Conservation (phyloP, 2,113 vertebrate genomes). For the Aleadryas rufinucha region DNA sequence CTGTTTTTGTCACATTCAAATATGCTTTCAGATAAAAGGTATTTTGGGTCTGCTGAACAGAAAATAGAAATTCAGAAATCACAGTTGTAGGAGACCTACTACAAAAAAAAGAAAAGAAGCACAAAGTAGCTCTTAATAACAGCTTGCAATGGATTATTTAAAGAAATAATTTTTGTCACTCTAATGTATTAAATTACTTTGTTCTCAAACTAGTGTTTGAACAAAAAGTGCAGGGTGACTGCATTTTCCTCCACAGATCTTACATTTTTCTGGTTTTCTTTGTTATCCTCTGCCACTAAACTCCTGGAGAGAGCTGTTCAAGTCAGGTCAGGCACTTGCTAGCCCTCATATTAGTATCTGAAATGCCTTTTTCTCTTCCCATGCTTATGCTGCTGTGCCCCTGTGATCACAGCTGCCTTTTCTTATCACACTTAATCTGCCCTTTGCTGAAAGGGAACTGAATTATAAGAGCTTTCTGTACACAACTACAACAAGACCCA, state of each 20-base stretch:
- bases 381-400: neutral
- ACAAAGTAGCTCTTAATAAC: neutral
- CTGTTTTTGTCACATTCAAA: neutral
- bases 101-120: neutral
- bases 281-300: neutral
- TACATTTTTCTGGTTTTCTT: neutral
- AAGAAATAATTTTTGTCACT: neutral
- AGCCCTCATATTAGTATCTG: neutral
- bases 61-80: neutral
- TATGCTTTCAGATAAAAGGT: neutral
- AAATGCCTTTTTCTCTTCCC: neutral
- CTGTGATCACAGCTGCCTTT: neutral
- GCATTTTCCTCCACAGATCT: neutral
- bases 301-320: neutral
- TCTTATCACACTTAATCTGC: neutral
- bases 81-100: accelerated
- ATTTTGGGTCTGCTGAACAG: neutral
- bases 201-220: neutral
- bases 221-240: neutral
- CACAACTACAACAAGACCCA: neutral
- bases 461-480: neutral
- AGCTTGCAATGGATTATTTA: neutral
- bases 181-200: neutral
- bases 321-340: neutral
- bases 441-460: neutral